Conservation (phyloP, 2,113 vertebrate species). For the Larimichthys crocea region DNA sequence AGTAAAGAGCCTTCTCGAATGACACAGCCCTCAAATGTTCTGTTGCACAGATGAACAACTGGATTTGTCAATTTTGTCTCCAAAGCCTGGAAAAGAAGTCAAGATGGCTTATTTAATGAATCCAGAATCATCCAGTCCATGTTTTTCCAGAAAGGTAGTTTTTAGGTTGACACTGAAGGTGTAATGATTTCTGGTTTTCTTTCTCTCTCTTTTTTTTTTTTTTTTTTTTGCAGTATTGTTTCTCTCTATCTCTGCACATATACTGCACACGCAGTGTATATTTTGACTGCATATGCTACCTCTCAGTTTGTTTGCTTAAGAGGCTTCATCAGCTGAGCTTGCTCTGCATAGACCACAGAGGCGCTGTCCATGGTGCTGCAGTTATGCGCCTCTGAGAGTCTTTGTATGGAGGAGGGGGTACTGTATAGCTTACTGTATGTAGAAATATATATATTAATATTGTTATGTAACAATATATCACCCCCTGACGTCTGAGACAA, state of each 20-base stretch:
- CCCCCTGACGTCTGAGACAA: neutral
- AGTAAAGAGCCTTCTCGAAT: too few species aligned
- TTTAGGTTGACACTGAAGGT: too few species aligned
- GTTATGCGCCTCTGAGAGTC: constrained; percentile 32
- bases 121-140: too few species aligned
- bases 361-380: constrained; percentile 74
- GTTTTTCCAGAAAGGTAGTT: too few species aligned
- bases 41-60: too few species aligned
- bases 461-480: neutral
- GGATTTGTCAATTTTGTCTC: too few species aligned
- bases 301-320: neutral
- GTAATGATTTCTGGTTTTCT: too few species aligned
- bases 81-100: too few species aligned
- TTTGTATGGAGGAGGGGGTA: constrained; percentile 18
- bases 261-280: neutral
- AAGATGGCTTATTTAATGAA: too few species aligned
- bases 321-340: neutral
- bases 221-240: too few species aligned
- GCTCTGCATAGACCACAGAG: constrained; percentile 4
- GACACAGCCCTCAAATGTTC: too few species aligned
- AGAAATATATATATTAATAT: neutral
- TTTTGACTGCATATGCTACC: neutral
- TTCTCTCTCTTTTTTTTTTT: too few species aligned
- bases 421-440: constrained; percentile 1
- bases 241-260: neutral